These are phyloP conservation scores for Pomatostomus ruficeps DNA, from an alignment of 2,113 vertebrate genomes.

Conservation along the genomic window DNA sequence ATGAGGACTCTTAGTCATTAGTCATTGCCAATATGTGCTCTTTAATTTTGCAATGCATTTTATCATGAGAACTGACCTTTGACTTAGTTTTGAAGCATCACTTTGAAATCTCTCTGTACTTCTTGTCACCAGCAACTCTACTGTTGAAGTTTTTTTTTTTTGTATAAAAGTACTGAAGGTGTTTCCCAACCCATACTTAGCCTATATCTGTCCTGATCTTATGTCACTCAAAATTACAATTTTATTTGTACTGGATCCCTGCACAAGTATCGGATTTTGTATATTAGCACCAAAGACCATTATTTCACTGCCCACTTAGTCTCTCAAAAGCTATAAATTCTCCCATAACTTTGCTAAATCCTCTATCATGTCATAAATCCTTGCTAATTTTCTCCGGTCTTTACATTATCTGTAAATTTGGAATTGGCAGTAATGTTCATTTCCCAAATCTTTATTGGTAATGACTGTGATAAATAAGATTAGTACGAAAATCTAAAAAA, in stretches of 20 bases:
- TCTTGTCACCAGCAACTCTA: neutral
- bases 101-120: neutral
- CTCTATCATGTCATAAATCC: neutral
- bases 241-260: neutral
- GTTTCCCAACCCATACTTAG: neutral
- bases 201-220: neutral
- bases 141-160: neutral
- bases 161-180: neutral
- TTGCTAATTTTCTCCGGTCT: neutral
- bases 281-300: neutral
- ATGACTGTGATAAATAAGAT: neutral
- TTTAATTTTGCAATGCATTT: neutral
- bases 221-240: neutral
- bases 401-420: neutral
- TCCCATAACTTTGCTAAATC: neutral
- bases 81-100: neutral
- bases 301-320: neutral
- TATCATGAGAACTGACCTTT: neutral
- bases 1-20: neutral
- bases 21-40: neutral
- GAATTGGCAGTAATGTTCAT: neutral
- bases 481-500: neutral
- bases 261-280: neutral
- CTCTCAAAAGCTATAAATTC: neutral
- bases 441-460: neutral